phyloP scores from a whole-genome alignment of 2,888 invertebrate species.

The Archips crataeganus region DNA sequence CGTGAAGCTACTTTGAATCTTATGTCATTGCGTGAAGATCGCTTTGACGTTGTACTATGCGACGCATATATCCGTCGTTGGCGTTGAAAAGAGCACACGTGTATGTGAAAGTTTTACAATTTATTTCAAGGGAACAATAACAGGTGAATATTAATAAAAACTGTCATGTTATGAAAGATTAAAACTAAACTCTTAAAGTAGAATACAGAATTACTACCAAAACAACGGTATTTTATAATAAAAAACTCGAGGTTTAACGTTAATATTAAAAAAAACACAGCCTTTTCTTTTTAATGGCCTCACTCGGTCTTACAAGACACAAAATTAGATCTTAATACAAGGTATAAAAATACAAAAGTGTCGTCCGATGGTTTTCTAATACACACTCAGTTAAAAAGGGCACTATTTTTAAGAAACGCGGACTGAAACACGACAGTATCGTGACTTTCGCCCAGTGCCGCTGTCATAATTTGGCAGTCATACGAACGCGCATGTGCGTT shows the following conservation, averaged over 20 bases:
- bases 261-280: slow-evolving; percentile 3
- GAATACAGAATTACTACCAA: not conserved
- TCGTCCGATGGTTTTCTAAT: not conserved
- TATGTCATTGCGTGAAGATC: no score
- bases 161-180: not conserved
- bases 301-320: not conserved
- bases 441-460: no score
- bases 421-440: no score
- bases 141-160: not conserved
- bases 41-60: no score
- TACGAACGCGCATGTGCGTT: no score
- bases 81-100: no score
- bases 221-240: not conserved
- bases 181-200: not conserved
- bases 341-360: slow-evolving; percentile 3
- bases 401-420: no score
- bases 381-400: not conserved
- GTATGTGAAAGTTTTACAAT: no score
- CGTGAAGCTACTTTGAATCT: no score
- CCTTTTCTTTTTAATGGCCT: slow-evolving; percentile 2
- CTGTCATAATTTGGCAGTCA: no score
- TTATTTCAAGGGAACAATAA: no score
- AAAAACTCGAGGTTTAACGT: not conserved
- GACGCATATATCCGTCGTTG: no score
- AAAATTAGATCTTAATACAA: slow-evolving; percentile 1